Evolutionary conservation across 2,797 vertebrate species (phyloP).

Genomic region (Aplochiton taeniatus): DNA sequence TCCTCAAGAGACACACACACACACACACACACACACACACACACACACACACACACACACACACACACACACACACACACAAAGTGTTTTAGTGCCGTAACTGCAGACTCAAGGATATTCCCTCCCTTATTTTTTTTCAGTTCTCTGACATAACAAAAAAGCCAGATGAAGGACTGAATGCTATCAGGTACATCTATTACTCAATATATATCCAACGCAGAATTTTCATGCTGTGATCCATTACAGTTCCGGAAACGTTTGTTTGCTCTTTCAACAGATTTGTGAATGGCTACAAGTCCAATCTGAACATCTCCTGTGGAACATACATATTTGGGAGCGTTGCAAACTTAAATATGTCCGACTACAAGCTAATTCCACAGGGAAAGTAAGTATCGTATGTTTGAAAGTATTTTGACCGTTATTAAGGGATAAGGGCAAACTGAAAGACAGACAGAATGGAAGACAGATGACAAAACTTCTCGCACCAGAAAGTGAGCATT

Average conservation of each 20-base stretch:
- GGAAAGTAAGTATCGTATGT: slow-evolving; percentile 77
- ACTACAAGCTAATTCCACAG: slow-evolving; percentile 54
- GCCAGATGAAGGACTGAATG: slow-evolving; percentile 82
- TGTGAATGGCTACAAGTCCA: slow-evolving; percentile 59
- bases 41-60: too few species aligned
- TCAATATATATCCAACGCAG: background rate
- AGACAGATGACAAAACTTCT: too few species aligned
- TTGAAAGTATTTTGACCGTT: too few species aligned
- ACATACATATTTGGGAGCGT: background rate
- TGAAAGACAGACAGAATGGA: background rate
- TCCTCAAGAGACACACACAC: background rate
- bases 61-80: too few species aligned
- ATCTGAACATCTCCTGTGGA: slow-evolving; percentile 54
- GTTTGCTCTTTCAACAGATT: slow-evolving; percentile 72
- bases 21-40: too few species aligned
- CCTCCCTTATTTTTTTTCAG: slow-evolving; percentile 39
- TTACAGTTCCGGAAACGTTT: background rate
- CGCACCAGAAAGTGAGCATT: slow-evolving; percentile 62
- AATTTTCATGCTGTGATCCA: background rate
- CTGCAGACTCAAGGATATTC: too few species aligned
- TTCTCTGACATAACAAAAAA: slow-evolving; percentile 64
- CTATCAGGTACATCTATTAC: slow-evolving; percentile 77
- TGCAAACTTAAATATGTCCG: slow-evolving; percentile 43
- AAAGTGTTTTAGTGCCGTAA: background rate
- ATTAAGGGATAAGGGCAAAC: too few species aligned